Conservation (phyloP, 1,140 invertebrate genomes). For the Diachasma alloeum region DNA sequence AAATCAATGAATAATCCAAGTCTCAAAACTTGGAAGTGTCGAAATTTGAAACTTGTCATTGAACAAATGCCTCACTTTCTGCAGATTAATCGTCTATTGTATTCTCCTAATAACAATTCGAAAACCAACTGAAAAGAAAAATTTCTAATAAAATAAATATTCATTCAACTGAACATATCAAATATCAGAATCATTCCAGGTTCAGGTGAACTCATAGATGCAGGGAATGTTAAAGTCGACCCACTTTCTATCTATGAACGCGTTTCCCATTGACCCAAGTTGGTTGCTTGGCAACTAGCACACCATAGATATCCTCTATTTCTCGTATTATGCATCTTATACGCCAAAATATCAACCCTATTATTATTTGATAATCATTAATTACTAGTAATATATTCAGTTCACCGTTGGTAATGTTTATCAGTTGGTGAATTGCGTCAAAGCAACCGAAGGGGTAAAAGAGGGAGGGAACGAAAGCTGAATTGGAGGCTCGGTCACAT, state of each 20-base stretch:
- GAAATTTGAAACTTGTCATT: too few species aligned
- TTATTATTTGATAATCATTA: neutral
- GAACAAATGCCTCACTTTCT: too few species aligned
- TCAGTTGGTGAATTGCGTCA: neutral
- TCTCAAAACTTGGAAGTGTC: too few species aligned
- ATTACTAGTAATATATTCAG: neutral
- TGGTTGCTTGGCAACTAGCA: conserved; percentile 48
- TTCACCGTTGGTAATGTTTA: neutral
- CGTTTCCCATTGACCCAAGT: conserved; percentile 47
- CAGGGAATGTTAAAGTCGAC: conserved; percentile 38
- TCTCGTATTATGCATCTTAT: conserved; percentile 15
- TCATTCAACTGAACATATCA: neutral
- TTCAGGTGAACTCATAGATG: neutral
- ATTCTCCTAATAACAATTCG: neutral
- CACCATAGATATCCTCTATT: conserved; percentile 22
- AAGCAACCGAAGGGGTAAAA: neutral
- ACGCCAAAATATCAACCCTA: neutral
- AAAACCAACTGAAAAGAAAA: too few species aligned
- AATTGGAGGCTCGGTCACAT: neutral
- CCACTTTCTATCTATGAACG: conserved; percentile 45
- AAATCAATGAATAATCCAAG: too few species aligned
- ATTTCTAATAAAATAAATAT: too few species aligned
- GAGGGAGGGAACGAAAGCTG: neutral
- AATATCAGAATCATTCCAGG: neutral
- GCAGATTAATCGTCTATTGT: too few species aligned